Conservation (phyloP, 2,113 vertebrate genomes). For the Microcebus murinus region DNA sequence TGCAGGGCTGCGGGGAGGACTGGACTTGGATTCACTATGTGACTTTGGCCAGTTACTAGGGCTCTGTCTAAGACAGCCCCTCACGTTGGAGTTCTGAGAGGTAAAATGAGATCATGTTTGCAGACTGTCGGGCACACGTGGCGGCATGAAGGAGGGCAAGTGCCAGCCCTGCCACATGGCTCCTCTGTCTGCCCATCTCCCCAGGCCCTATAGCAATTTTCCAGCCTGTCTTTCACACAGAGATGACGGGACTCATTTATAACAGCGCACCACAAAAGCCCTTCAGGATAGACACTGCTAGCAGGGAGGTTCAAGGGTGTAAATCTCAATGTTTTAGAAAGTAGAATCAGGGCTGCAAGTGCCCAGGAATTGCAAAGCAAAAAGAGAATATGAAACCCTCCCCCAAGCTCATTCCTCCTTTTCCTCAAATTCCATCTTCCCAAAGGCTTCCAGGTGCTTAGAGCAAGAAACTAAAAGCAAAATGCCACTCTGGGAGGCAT, state of each 20-base stretch:
- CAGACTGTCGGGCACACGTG: background rate
- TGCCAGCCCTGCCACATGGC: rapidly evolving
- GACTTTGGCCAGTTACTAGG: rapidly evolving
- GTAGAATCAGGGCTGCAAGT: background rate
- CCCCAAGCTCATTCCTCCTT: background rate
- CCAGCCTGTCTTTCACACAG: background rate
- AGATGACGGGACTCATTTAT: background rate
- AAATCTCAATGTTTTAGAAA: background rate
- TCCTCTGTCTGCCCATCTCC: background rate
- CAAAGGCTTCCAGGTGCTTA: background rate
- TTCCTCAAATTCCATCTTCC: background rate
- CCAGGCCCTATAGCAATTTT: background rate
- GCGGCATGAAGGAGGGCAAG: too few relatives aligned
- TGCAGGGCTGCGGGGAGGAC: background rate
- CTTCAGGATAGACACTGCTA: background rate
- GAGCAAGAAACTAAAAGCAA: background rate
- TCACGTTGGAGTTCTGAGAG: too few relatives aligned
- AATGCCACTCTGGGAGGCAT: background rate
- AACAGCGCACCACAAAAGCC: too few relatives aligned
- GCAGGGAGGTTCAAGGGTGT: background rate
- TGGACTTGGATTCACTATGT: background rate
- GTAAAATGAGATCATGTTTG: background rate
- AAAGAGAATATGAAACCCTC: background rate
- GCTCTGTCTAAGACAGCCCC: background rate
- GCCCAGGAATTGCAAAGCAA: background rate